These are phyloP conservation scores for Vulpes lagopus DNA, from an alignment of 2,113 vertebrate species.

Conservation along the genomic window DNA sequence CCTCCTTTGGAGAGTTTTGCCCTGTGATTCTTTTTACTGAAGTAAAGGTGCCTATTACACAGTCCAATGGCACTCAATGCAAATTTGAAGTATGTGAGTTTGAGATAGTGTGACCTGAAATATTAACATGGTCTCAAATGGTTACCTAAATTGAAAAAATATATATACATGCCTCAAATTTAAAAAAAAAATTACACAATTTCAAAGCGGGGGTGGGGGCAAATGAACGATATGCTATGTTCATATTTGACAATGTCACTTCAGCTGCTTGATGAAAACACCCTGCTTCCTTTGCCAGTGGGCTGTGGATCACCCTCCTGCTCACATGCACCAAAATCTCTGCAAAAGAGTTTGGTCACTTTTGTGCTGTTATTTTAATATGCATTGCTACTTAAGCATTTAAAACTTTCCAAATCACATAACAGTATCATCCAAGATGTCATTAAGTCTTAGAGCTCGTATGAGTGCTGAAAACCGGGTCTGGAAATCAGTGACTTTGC, in stretches of 20 bases:
- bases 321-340: neutral
- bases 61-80: neutral
- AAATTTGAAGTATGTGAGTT: neutral
- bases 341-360: neutral
- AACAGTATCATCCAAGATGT: neutral
- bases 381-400: constrained; percentile 54
- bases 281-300: neutral
- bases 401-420: neutral
- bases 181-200: neutral
- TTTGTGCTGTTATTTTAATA: constrained; percentile 47
- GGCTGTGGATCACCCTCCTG: neutral
- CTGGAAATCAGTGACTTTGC: constrained; percentile 3
- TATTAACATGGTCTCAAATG: neutral
- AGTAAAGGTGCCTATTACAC: neutral
- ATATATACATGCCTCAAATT: neutral
- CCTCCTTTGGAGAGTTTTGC: neutral
- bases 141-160: neutral
- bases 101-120: neutral
- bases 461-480: neutral
- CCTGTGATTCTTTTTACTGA: neutral
- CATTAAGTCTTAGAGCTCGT: neutral
- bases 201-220: neutral
- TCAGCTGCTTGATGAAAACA: neutral
- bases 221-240: neutral
- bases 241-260: neutral